Percentiles rank a stretch among this genome's conserved stretches.
phyloP scores from a whole-genome alignment of 2,888 invertebrate genomes.

The Chironomus tentans region DNA sequence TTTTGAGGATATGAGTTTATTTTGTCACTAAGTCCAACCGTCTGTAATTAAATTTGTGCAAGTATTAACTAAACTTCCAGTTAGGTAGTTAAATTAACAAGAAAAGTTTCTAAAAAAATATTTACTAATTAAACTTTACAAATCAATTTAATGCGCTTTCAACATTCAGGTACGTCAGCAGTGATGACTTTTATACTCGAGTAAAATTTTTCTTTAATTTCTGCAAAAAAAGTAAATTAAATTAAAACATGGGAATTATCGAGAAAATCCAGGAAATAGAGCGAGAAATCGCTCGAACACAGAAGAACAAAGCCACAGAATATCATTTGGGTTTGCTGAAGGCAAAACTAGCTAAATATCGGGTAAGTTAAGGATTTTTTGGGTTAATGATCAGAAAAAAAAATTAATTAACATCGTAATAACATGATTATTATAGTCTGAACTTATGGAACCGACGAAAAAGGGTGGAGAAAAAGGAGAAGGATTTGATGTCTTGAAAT shows the following conservation, averaged over 20 bases:
- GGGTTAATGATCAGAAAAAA: neutral
- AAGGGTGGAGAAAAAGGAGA: constrained; percentile 90
- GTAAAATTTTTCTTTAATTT: too few species aligned
- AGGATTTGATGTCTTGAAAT: constrained; percentile 98
- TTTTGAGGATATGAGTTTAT: too few species aligned
- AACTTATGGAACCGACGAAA: constrained; percentile 87
- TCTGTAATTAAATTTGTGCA: too few species aligned
- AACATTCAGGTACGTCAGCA: too few species aligned
- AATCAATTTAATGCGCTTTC: too few species aligned
- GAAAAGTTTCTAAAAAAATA: too few species aligned
- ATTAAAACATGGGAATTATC: constrained; percentile 80
- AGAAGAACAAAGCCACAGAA: constrained; percentile 77
- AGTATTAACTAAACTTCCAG: too few species aligned
- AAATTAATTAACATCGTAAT: neutral
- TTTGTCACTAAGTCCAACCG: too few species aligned
- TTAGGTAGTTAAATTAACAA: too few species aligned
- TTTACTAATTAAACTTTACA: too few species aligned
- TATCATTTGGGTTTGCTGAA: constrained; percentile 89
- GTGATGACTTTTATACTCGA: too few species aligned
- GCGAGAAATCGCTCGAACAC: constrained; percentile 94
- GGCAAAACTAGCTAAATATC: constrained; percentile 91
- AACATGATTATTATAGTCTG: neutral
- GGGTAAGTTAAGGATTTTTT: constrained; percentile 37
- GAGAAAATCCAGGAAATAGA: constrained; percentile 99
- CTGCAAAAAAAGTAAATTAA: too few species aligned